Conservation (phyloP, 2,797 vertebrate genomes). For the Catostomus latipinnis region DNA sequence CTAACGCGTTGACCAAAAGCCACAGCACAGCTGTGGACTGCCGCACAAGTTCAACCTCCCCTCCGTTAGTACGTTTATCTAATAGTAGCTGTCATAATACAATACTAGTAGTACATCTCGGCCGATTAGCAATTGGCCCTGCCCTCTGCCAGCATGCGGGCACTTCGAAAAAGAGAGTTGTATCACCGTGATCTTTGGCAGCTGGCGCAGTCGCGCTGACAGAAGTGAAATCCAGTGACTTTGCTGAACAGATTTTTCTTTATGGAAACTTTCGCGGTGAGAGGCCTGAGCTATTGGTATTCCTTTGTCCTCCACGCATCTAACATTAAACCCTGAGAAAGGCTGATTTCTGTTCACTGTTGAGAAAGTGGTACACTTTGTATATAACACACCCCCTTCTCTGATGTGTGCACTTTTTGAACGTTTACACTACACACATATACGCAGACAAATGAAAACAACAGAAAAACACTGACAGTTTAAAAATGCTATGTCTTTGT, state of each 20-base stretch:
- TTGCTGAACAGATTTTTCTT: constrained; percentile 68
- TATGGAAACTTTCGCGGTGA: constrained; percentile 69
- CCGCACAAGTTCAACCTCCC: constrained; percentile 83
- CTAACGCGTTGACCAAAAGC: constrained; percentile 81
- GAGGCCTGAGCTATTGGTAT: constrained; percentile 76
- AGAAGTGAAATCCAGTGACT: constrained; percentile 93
- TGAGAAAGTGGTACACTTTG: constrained; percentile 67
- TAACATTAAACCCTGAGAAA: constrained; percentile 79
- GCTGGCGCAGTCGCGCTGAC: constrained; percentile 87
- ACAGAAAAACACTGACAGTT: constrained; percentile 53
- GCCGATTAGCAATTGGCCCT: constrained; percentile 81
- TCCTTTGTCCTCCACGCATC: constrained; percentile 47
- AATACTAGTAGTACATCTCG: constrained; percentile 78
- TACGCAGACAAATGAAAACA: constrained; percentile 52
- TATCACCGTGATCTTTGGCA: constrained; percentile 89
- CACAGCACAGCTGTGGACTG: constrained; percentile 92
- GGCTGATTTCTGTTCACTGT: constrained; percentile 71
- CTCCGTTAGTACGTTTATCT: constrained; percentile 77
- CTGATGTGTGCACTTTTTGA: constrained; percentile 55
- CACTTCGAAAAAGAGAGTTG: constrained; percentile 83
- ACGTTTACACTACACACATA: constrained; percentile 39
- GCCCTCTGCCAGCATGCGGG: constrained; percentile 87
- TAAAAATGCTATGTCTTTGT: constrained; percentile 54
- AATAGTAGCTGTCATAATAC: constrained; percentile 54
- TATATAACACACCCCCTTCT: constrained; percentile 48